Evolutionary conservation across 2,888 invertebrate genomes (phyloP).

Genomic region (Rhagonycha lutea): DNA sequence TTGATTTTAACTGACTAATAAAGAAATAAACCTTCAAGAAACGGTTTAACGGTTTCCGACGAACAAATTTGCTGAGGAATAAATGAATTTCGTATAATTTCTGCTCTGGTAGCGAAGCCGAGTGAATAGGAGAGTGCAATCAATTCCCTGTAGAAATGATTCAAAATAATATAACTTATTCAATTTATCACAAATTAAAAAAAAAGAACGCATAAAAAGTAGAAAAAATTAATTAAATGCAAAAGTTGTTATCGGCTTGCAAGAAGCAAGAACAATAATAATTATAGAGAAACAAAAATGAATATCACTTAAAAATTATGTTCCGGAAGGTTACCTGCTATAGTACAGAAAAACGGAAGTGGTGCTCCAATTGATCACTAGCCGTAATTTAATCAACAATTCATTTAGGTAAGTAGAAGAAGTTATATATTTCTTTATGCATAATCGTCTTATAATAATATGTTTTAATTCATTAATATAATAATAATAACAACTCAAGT

Average conservation of each 20-base stretch:
- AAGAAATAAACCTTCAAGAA: background rate
- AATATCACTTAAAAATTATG: constrained; percentile 1
- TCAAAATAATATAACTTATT: no score
- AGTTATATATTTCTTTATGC: background rate
- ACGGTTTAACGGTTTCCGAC: background rate
- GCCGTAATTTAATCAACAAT: background rate
- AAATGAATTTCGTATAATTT: background rate
- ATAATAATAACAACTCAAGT: background rate
- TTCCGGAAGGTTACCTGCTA: background rate
- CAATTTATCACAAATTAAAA: no score
- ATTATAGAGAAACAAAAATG: background rate
- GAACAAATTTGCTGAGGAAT: background rate
- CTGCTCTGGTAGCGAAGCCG: background rate
- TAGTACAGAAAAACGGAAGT: background rate
- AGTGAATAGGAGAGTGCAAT: no score
- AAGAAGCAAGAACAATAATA: background rate
- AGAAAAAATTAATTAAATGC: background rate
- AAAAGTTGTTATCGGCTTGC: background rate
- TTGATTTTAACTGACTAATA: background rate
- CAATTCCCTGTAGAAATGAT: no score
- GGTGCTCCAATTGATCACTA: background rate
- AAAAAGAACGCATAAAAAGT: background rate
- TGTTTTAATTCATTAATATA: background rate
- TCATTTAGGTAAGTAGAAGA: background rate
- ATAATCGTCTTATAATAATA: background rate